Evolutionary conservation across 2,888 invertebrate species (phyloP).

Genomic region (Cheilosia soror): DNA sequence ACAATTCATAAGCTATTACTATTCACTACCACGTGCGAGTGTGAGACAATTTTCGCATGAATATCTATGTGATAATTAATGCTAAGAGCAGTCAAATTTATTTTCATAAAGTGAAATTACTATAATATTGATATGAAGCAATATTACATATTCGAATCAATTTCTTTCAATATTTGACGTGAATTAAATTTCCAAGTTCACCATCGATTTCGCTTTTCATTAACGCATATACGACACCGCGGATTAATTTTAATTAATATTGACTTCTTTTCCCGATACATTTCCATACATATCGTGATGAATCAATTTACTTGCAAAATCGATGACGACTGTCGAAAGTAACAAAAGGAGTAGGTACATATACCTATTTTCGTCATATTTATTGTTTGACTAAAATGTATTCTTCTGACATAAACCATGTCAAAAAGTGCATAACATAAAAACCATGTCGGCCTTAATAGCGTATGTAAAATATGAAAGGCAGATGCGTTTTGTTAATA

Average conservation of each 20-base stretch:
- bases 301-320: background rate
- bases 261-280: background rate
- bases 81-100: background rate
- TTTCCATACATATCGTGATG: background rate
- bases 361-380: too few species aligned
- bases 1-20: too few species aligned
- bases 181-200: conserved; percentile 27
- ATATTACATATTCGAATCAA: too few species aligned
- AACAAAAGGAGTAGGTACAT: too few species aligned
- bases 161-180: too few species aligned
- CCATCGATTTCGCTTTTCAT: conserved; percentile 26
- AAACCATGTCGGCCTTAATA: background rate
- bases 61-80: background rate
- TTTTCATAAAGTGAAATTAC: conserved; percentile 2
- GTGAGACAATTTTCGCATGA: too few species aligned
- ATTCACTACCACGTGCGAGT: too few species aligned
- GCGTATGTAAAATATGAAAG: conserved; percentile 13
- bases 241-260: background rate
- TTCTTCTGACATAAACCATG: too few species aligned
- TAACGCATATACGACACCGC: background rate
- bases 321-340: too few species aligned
- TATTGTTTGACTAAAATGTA: background rate
- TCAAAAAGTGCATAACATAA: background rate
- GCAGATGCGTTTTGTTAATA: conserved; percentile 19
- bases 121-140: too few species aligned